These are phyloP conservation scores for Rhopalosiphum nymphaeae DNA, from an alignment of 2,888 invertebrate species.

Conservation along the genomic window DNA sequence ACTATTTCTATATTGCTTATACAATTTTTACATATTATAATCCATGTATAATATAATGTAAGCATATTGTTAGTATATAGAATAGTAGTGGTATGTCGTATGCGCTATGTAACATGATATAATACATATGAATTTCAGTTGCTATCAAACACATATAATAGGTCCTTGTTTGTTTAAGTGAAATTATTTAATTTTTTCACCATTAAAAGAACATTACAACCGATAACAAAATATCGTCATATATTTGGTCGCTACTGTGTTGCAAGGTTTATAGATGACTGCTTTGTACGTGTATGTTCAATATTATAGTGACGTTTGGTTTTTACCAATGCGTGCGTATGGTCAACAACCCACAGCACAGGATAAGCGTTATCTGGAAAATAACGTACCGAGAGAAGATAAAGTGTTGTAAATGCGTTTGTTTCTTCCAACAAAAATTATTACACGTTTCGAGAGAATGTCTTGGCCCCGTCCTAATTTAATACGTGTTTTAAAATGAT, in stretches of 20 bases:
- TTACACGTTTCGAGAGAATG: slow-evolving; percentile 35
- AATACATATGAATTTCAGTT: neutral
- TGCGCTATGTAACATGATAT: neutral
- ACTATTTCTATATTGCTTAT: neutral
- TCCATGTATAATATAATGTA: neutral
- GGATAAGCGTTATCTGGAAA: slow-evolving; percentile 53
- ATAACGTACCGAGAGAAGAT: slow-evolving; percentile 33
- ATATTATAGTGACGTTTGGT: slow-evolving; percentile 32
- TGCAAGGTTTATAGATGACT: neutral
- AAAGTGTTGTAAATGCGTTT: slow-evolving; percentile 19
- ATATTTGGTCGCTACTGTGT: neutral
- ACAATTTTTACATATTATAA: neutral
- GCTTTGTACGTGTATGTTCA: neutral
- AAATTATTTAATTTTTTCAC: slow-evolving; percentile 30
- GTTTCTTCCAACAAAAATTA: slow-evolving; percentile 38
- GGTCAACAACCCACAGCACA: slow-evolving; percentile 33
- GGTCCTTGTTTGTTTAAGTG: slow-evolving; percentile 40
- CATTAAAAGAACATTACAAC: slow-evolving; percentile 22
- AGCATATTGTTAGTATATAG: slow-evolving; percentile 7
- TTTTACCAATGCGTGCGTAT: slow-evolving; percentile 35
- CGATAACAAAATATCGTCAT: slow-evolving; percentile 32
- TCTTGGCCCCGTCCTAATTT: slow-evolving; percentile 55
- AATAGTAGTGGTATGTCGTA: neutral
- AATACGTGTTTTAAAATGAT: slow-evolving; percentile 50
- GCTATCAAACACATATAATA: slow-evolving; percentile 2